Evolutionary conservation across 2,888 invertebrate genomes (phyloP).

Genomic region (Chouioia cunea): DNA sequence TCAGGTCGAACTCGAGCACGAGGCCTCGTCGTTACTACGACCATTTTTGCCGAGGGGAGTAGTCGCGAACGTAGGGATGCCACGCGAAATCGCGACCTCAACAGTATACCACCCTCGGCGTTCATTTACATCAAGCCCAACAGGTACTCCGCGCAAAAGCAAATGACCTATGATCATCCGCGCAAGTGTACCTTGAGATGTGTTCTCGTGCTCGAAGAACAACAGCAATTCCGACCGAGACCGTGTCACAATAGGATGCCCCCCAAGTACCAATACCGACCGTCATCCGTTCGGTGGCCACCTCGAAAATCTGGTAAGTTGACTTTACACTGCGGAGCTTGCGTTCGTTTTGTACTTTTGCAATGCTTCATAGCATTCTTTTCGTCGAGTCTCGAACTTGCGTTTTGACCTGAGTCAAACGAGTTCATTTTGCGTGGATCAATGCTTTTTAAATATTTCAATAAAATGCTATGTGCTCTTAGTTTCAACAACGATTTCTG

Average conservation of each 20-base stretch:
- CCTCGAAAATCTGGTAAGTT: constrained; percentile 40
- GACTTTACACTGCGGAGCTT: not conserved
- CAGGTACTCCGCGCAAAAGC: not conserved
- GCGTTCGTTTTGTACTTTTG: too few relatives aligned
- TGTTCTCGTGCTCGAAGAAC: constrained; percentile 26
- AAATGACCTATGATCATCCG: not conserved
- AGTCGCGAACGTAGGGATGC: constrained; percentile 18
- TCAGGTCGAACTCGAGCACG: not conserved
- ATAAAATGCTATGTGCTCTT: too few relatives aligned
- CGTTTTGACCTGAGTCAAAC: too few relatives aligned
- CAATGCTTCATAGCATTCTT: too few relatives aligned
- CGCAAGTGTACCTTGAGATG: constrained; percentile 35
- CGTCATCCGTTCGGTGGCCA: constrained; percentile 32
- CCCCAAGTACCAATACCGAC: constrained; percentile 36
- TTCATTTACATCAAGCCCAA: constrained; percentile 20
- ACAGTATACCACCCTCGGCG: constrained; percentile 7
- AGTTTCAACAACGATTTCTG: too few relatives aligned
- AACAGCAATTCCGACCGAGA: not conserved
- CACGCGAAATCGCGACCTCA: not conserved
- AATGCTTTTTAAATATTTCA: too few relatives aligned
- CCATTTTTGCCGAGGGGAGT: not conserved
- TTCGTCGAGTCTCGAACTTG: too few relatives aligned
- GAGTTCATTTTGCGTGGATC: too few relatives aligned
- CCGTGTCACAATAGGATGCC: not conserved
- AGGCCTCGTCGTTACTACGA: not conserved